These are phyloP conservation scores for Temnothorax ravouxi DNA, from an alignment of 2,888 invertebrate species.

Conservation along the genomic window DNA sequence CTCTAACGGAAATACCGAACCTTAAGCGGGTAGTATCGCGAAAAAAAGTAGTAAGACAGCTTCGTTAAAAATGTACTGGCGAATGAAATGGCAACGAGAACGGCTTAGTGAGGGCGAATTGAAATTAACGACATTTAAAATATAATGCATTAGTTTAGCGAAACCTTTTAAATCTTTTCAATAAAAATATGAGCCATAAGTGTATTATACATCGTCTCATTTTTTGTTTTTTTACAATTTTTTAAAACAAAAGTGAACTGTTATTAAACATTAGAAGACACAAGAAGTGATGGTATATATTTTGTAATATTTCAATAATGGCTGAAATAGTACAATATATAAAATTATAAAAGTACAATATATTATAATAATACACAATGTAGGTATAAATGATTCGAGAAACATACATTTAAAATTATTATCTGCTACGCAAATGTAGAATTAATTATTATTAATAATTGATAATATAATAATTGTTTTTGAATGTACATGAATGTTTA, in stretches of 20 bases:
- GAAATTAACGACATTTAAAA: conserved; percentile 42
- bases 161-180: neutral
- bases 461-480: neutral
- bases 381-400: neutral
- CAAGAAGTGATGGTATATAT: neutral
- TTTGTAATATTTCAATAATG: neutral
- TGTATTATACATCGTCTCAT: neutral
- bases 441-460: neutral
- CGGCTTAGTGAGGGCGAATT: conserved; percentile 25
- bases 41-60: conserved; percentile 42
- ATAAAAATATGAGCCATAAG: neutral
- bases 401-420: neutral
- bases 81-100: conserved; percentile 48
- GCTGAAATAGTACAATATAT: neutral
- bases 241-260: neutral
- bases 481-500: neutral
- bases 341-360: neutral
- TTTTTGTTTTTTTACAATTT: conserved; percentile 2
- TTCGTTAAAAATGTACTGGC: conserved; percentile 54
- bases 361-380: neutral
- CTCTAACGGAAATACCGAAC: conserved; percentile 44
- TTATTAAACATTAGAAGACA: neutral
- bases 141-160: conserved; percentile 20
- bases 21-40: conserved; percentile 48
- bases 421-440: neutral